Base-by-base conservation (phyloP, 35 echinoderm and acorn worm species). In the Amphiura filiformis region DNA sequence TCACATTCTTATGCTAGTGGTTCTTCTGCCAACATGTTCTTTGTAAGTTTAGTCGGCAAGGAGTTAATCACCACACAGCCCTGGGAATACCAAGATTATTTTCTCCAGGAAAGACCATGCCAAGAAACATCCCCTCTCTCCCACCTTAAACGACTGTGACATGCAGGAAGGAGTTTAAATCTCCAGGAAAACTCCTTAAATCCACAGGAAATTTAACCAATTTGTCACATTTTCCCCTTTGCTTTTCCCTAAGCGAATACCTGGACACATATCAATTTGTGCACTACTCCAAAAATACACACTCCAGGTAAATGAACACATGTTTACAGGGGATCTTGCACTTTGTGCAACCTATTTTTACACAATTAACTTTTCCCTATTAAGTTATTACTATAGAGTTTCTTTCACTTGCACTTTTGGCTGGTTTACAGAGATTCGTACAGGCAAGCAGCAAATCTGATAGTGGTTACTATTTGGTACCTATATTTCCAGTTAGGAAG, bases 171-270 rank as follows among this genome's bases (percentile, higher is more conserved):
- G 28, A 18, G 28, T 70, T 70, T 70, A 52, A 52, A 70, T 70
- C 61, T 70, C 61, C 61, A 70, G 61, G 61, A 70, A 52, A 70
- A 70, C 61, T 70, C 61, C 61, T 70, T 70, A 70, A 70, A 70
- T 70, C 61, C 61, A 52, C 61, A 70, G 61, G 61, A 70, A 70
- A 70, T 70, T 70, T 30, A 15, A 70, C 17, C 61, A 70, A 52
- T 70, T 70, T 70, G 61, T 70, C 61, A 70, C 61, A 70, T 70
- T 70, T 70, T 70, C 61, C 61, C 61, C 3, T 70, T 70, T 70
- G 17, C 17, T 70, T 70, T 70, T 11, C 61, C 61, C 61, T 70
- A 4, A 30, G 61, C 61, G 61, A 30, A 70, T 70, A 70, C 61
- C 61, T 70, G 61, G 61, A 70, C 61, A 70, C 61, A 30, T 70